These are phyloP conservation scores for Protobothrops mucrosquamatus DNA, from an alignment of 2,113 vertebrate genomes.

Conservation along the genomic window DNA sequence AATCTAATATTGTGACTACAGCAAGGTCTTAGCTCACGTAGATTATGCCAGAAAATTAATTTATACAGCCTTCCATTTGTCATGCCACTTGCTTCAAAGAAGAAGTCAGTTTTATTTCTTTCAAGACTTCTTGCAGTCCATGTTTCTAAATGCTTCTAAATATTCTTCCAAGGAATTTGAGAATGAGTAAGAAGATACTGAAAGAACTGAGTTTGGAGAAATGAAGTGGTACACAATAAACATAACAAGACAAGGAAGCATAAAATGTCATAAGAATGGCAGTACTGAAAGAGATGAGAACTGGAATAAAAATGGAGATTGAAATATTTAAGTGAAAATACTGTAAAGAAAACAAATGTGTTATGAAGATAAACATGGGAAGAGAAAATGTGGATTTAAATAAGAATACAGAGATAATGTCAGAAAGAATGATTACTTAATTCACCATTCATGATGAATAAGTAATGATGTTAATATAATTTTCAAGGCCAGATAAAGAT, in stretches of 20 bases:
- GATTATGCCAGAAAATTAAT: background rate
- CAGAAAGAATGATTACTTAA: no score
- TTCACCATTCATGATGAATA: no score
- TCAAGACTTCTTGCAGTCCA: background rate
- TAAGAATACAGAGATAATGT: no score
- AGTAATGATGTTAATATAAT: no score
- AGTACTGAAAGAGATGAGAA: background rate
- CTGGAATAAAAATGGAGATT: background rate
- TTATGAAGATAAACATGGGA: no score
- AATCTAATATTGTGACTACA: background rate
- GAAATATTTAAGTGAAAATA: background rate
- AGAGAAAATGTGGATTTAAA: no score
- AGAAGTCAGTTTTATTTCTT: background rate
- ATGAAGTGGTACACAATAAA: background rate
- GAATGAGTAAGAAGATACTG: background rate
- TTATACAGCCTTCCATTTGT: background rate
- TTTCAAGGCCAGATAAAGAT: no score
- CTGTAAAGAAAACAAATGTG: background rate
- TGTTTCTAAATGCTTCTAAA: background rate
- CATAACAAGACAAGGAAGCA: background rate
- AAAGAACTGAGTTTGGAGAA: background rate
- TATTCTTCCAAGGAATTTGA: background rate
- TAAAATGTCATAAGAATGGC: background rate
- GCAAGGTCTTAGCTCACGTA: background rate
- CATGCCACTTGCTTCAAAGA: background rate